Percentiles rank a stretch among this genome's conserved stretches.
phyloP scores from a whole-genome alignment of 2,888 invertebrate genomes.

The Callyntrura guangdongensis region DNA sequence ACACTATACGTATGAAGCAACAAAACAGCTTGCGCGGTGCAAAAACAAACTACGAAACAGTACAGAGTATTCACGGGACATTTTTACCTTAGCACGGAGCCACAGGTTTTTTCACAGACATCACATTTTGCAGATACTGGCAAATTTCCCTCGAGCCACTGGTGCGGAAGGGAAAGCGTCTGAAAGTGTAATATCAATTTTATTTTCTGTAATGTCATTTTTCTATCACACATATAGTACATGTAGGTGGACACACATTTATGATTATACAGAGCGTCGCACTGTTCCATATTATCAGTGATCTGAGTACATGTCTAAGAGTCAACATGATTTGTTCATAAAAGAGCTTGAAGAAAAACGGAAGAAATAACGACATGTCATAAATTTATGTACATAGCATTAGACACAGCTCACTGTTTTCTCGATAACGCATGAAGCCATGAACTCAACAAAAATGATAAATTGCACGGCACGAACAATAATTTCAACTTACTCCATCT shows the following conservation, averaged over 20 bases:
- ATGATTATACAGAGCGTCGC: not conserved
- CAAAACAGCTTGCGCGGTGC: not conserved
- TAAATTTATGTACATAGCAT: slow-evolving; percentile 53
- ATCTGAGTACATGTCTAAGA: not conserved
- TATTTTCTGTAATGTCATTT: slow-evolving; percentile 38
- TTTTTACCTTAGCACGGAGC: slow-evolving; percentile 94
- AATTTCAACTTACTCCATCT: slow-evolving; percentile 91
- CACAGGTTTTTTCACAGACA: slow-evolving; percentile 98
- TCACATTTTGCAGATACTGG: slow-evolving; percentile 97
- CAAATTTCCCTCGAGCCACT: slow-evolving; percentile 99
- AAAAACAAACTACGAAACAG: not conserved
- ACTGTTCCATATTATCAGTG: not conserved
- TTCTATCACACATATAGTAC: slow-evolving; percentile 3
- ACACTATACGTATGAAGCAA: not conserved
- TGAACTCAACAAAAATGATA: slow-evolving; percentile 50
- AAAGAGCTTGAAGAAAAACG: slow-evolving; percentile 10
- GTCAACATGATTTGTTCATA: slow-evolving; percentile 40
- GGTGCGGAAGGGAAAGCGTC: slow-evolving; percentile 98
- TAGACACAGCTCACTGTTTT: slow-evolving; percentile 53
- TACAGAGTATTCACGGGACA: slow-evolving; percentile 19
- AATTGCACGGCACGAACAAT: slow-evolving; percentile 38
- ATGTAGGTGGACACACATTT: not conserved
- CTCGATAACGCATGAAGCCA: slow-evolving; percentile 47
- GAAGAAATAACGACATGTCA: slow-evolving; percentile 40
- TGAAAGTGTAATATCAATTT: slow-evolving; percentile 85